A percentile compares a stretch with the other conserved stretches of the same genome.
phyloP scores from a whole-genome alignment of 2,888 invertebrate species.

The Pristionchus japonicus region DNA sequence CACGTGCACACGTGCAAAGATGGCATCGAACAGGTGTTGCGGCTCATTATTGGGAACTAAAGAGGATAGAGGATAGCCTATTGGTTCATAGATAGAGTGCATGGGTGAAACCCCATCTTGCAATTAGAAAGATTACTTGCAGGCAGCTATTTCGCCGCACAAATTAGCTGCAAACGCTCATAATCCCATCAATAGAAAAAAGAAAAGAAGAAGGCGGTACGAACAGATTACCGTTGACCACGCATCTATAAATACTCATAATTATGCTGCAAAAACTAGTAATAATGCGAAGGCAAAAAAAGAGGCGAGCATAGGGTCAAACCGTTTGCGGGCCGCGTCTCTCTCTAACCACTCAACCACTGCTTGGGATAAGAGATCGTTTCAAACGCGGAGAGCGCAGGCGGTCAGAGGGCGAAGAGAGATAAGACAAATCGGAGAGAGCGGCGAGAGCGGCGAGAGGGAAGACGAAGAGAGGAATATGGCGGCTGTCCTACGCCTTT shows the following conservation, averaged over 20 bases:
- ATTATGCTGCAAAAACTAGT: neutral
- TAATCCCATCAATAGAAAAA: too few relatives aligned
- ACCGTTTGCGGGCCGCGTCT: neutral
- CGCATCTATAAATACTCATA: neutral
- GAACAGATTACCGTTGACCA: too few relatives aligned
- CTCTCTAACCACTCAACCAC: neutral
- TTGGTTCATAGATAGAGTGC: too few relatives aligned
- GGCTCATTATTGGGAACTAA: too few relatives aligned
- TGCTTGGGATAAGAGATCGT: neutral
- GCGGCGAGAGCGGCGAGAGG: neutral
- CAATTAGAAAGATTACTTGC: too few relatives aligned
- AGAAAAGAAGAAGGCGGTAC: too few relatives aligned
- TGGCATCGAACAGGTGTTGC: too few relatives aligned
- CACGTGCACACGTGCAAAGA: too few relatives aligned
- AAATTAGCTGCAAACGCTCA: too few relatives aligned
- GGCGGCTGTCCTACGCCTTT: neutral
- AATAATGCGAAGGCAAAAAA: neutral
- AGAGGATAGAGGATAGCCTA: too few relatives aligned
- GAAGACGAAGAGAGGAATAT: neutral
- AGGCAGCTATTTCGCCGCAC: too few relatives aligned
- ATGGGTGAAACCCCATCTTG: too few relatives aligned
- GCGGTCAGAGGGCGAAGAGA: neutral
- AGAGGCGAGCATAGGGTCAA: neutral
- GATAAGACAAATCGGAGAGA: neutral
- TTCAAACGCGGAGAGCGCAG: neutral